A percentile compares a stretch with the other conserved stretches of the same genome.
Evolutionary conservation across 2,797 vertebrate genomes (phyloP).

Genomic region (Zalophus californianus): DNA sequence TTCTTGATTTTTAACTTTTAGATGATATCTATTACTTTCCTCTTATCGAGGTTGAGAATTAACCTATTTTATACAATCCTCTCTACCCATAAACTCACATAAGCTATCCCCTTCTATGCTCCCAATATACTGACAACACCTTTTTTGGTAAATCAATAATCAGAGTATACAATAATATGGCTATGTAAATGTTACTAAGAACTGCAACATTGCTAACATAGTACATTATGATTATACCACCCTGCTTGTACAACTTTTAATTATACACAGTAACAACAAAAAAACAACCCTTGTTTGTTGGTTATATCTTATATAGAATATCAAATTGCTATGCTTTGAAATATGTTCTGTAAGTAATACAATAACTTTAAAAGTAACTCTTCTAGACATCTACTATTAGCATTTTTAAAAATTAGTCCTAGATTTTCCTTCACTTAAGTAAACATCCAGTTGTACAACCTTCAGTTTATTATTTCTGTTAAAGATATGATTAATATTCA

Average conservation of each 20-base stretch:
- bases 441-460: not conserved
- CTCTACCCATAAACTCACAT: not conserved
- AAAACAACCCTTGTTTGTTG: not conserved
- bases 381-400: not conserved
- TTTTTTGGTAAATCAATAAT: not conserved
- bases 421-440: not conserved
- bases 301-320: not conserved
- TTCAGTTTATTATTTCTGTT: constrained; percentile 47
- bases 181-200: not conserved
- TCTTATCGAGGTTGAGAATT: not conserved
- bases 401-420: not conserved
- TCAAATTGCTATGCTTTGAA: not conserved
- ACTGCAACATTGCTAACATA: not conserved
- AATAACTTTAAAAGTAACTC: not conserved
- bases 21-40: not conserved
- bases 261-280: not conserved
- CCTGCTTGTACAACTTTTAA: not conserved
- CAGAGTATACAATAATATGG: not conserved
- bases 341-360: not conserved
- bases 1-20: not conserved
- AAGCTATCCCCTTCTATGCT: not conserved
- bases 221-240: not conserved
- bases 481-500: not conserved
- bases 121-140: not conserved
- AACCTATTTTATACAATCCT: not conserved